Evolutionary conservation across 2,113 vertebrate genomes (phyloP).

Genomic region (Emydura subglobosa): DNA sequence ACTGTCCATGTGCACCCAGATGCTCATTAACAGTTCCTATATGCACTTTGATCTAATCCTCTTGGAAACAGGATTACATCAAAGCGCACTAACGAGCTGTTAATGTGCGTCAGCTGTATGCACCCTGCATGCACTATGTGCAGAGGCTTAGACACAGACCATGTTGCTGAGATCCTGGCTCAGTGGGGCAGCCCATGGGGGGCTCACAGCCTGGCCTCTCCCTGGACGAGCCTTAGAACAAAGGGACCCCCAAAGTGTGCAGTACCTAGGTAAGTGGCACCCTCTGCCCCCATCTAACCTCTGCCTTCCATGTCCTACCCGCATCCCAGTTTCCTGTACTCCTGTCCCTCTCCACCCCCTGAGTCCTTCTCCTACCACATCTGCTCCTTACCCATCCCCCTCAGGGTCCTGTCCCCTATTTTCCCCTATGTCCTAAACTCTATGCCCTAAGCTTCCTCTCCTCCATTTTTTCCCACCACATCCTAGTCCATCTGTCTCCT

Average conservation of each 20-base stretch:
- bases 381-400: too few species aligned
- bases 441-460: too few species aligned
- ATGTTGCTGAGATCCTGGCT: neutral
- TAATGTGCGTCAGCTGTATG: neutral
- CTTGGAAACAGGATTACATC: neutral
- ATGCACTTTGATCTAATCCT: neutral
- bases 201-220: neutral
- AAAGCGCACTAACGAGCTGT: neutral
- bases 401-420: too few species aligned
- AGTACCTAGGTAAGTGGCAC: neutral
- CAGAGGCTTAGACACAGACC: neutral
- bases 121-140: neutral
- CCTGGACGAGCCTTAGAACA: neutral
- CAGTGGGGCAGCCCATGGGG: too few species aligned
- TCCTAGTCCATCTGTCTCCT: too few species aligned
- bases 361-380: too few species aligned
- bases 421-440: too few species aligned
- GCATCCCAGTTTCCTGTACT: neutral
- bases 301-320: neutral
- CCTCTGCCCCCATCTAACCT: too few species aligned
- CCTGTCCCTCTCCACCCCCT: too few species aligned
- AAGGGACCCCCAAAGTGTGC: neutral
- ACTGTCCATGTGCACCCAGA: neutral
- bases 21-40: neutral
- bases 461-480: too few species aligned